Evolutionary conservation across 2,797 vertebrate genomes (phyloP), one percentile per base, ranked within the genome.

Genomic region (Ispidina lecontei): DNA sequence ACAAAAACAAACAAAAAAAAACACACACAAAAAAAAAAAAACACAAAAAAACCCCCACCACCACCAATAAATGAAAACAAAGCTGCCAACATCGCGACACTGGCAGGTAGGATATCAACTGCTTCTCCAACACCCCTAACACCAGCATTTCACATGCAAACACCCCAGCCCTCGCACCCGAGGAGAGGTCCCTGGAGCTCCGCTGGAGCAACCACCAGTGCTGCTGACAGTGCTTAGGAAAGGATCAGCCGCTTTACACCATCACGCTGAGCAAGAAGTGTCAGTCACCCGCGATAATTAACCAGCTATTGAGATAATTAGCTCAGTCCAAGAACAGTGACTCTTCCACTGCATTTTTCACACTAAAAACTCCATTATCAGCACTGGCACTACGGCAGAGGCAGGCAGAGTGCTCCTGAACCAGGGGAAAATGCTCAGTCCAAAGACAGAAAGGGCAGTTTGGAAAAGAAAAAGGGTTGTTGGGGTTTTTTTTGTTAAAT

Each of bases 211-310:
- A 54, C 3, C 1, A 10, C 39, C 3, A 0, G 49, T 56, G 63
- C 71, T 4, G 1, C 3, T 1, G 12, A 31, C 3, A 0, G 44
- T 60, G 62, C 70, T 6, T 2, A 16, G 0, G 14, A 18, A 35
- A 80, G 17, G 19, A 87, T 43, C 14, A 2, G 72, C 20, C 3
- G 6, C 68, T 91, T 43, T 31, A 35, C 64, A 14, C 72, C 7
- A 4, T 8, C 2, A 5, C 1, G 3, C 52, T 17, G 78, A 4
- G 4, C 68, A 6, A 77, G 83, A 78, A 82, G 59, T 35, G 78
- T 73, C 93, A 84, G 60, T 91, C 74, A 51, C 77, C 81, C 18
- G 18, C 23, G n/a, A 73, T 91, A 95, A 94, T 90, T 92, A 94
- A 84, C 71, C 91, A 65, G 94, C 84, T 77, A 59, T 71, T 9